phyloP scores from a whole-genome alignment of 2,113 vertebrate species.

The Jacana jacana region DNA sequence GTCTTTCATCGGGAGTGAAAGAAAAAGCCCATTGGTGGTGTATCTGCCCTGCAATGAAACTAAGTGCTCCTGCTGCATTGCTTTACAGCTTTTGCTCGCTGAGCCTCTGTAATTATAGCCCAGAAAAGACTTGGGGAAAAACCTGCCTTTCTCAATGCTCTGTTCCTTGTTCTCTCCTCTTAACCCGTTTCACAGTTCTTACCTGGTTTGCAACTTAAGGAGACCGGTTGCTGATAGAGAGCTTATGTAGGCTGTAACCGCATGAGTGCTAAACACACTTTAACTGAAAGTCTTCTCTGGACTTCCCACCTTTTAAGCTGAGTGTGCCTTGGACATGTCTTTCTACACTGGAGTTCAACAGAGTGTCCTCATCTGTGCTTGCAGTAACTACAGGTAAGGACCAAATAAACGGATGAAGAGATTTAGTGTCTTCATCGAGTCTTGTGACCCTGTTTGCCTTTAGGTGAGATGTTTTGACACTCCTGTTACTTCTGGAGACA shows the following conservation, averaged over 20 bases:
- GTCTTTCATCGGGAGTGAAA: background rate
- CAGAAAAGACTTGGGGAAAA: background rate
- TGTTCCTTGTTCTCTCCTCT: background rate
- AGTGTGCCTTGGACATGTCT: background rate
- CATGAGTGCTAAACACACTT: background rate
- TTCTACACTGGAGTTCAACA: background rate
- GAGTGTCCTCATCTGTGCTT: background rate
- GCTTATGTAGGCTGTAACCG: background rate
- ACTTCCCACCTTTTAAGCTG: background rate
- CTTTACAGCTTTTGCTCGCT: background rate
- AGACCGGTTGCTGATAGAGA: background rate
- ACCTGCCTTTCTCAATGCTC: background rate
- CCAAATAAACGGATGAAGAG: background rate
- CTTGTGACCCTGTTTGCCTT: background rate
- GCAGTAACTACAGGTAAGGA: background rate
- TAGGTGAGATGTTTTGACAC: background rate
- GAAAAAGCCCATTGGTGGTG: background rate
- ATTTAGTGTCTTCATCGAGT: background rate
- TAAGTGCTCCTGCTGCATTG: background rate
- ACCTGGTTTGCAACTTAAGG: background rate
- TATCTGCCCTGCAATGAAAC: background rate
- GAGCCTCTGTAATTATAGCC: background rate
- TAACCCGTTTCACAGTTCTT: background rate
- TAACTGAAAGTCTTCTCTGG: background rate
- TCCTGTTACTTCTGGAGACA: background rate